A percentile compares a stretch with the other conserved stretches of the same genome.
Conservation (phyloP, 2,888 invertebrate species). For the Seira musarum region DNA sequence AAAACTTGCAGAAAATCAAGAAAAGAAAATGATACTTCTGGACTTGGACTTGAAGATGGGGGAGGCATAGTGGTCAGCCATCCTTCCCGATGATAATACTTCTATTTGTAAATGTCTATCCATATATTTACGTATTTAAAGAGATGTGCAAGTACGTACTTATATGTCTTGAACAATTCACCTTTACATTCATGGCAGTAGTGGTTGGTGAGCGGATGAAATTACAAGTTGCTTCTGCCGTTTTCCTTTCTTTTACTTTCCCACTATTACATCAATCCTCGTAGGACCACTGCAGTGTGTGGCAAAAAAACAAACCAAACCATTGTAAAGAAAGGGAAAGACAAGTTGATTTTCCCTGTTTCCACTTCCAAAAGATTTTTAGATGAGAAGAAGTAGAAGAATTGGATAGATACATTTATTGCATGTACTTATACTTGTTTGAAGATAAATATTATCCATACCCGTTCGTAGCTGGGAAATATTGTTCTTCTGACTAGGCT, state of each 20-base stretch:
- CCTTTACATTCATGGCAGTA: neutral
- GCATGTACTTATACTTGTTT: too few relatives aligned
- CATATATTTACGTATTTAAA: neutral
- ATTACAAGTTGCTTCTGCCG: slow-evolving; percentile 33
- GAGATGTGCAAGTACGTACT: neutral
- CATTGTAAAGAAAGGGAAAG: slow-evolving; percentile 21
- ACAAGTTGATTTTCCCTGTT: slow-evolving; percentile 40
- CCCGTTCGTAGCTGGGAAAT: too few relatives aligned
- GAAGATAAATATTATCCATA: too few relatives aligned
- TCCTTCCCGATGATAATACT: too few relatives aligned
- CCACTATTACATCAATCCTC: slow-evolving; percentile 12
- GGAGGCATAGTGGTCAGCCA: too few relatives aligned
- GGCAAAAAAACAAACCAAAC: slow-evolving; percentile 45
- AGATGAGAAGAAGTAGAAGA: too few relatives aligned
- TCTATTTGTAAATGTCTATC: neutral
- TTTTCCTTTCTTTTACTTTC: slow-evolving; percentile 16
- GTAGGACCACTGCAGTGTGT: slow-evolving; percentile 29
- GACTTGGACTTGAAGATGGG: too few relatives aligned
- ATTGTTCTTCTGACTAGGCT: neutral
- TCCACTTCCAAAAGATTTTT: too few relatives aligned
- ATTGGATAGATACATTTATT: neutral
- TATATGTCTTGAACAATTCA: neutral
- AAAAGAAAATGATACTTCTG: slow-evolving; percentile 5
- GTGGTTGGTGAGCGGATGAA: slow-evolving; percentile 46
- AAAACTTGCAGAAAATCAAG: slow-evolving; percentile 53